Percentiles rank a stretch among this genome's conserved stretches.
Conservation (phyloP, 2,888 invertebrate species). For the Dasypogon diadema region DNA sequence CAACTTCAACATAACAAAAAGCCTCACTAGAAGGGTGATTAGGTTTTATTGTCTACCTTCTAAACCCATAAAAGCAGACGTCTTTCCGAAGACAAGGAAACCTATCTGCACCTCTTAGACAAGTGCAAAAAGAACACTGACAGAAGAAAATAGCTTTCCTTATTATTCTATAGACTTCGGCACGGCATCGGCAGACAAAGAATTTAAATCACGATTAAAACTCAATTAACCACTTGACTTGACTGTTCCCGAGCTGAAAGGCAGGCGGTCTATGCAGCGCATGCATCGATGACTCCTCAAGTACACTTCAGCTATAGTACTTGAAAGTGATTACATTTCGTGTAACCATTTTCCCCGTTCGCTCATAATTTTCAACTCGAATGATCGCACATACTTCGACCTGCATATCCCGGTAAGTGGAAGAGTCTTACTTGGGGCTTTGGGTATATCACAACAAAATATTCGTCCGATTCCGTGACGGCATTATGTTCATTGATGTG, state of each 20-base stretch:
- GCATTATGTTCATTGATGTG: constrained; percentile 33
- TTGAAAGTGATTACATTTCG: constrained; percentile 50
- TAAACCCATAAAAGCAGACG: too few species aligned
- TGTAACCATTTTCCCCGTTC: constrained; percentile 47
- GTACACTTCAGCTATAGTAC: constrained; percentile 43
- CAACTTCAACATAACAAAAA: too few species aligned
- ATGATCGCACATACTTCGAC: constrained; percentile 48
- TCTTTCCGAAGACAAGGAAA: too few species aligned
- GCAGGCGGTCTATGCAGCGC: constrained; percentile 39
- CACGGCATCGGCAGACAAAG: constrained; percentile 34
- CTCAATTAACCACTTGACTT: constrained; percentile 52
- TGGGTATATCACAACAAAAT: constrained; percentile 32
- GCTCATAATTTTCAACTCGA: constrained; percentile 50
- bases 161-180: neutral
- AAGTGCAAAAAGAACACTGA: constrained; percentile 7
- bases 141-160: constrained; percentile 21
- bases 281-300: constrained; percentile 47
- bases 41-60: too few species aligned
- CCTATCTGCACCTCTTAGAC: neutral
- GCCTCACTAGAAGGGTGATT: too few species aligned
- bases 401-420: constrained; percentile 26
- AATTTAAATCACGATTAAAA: constrained; percentile 52
- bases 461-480: constrained; percentile 38
- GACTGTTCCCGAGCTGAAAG: constrained; percentile 47
- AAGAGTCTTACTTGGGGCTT: constrained; percentile 5